These are phyloP conservation scores for Podotricha telesiphe DNA, from an alignment of 2,888 invertebrate species.

Conservation along the genomic window DNA sequence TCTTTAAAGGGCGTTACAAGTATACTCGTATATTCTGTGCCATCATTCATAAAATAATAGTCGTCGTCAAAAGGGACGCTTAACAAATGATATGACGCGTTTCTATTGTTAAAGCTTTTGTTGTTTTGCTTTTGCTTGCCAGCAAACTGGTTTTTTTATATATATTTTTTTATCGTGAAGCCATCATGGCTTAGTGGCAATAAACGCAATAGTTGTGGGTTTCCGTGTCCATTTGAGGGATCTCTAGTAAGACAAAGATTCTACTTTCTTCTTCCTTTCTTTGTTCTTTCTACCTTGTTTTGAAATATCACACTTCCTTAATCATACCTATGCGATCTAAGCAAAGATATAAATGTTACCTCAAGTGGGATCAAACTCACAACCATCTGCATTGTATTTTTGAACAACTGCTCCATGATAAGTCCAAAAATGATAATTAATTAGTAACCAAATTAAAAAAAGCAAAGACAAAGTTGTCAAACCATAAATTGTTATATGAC, in stretches of 20 bases:
- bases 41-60: conserved; percentile 81
- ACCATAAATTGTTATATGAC: conserved; percentile 13
- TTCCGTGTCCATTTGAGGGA: neutral
- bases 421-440: neutral
- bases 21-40: conserved; percentile 60
- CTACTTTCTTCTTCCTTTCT: too few species aligned
- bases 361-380: too few species aligned
- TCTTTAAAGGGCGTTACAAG: conserved; percentile 42
- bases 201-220: neutral
- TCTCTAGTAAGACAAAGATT: too few species aligned
- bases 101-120: conserved; percentile 80
- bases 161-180: neutral
- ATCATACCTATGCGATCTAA: too few species aligned
- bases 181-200: neutral
- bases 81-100: conserved; percentile 81
- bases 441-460: conserved; percentile 8
- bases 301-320: too few species aligned
- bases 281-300: too few species aligned
- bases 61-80: conserved; percentile 80
- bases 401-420: neutral
- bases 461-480: neutral
- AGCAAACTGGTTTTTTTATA: conserved; percentile 19
- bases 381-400: too few species aligned
- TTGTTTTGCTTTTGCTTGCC: conserved; percentile 67
- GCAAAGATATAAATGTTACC: too few species aligned